These are phyloP conservation scores for Heptranchias perlo DNA, from an alignment of 2,113 vertebrate genomes.

Conservation along the genomic window DNA sequence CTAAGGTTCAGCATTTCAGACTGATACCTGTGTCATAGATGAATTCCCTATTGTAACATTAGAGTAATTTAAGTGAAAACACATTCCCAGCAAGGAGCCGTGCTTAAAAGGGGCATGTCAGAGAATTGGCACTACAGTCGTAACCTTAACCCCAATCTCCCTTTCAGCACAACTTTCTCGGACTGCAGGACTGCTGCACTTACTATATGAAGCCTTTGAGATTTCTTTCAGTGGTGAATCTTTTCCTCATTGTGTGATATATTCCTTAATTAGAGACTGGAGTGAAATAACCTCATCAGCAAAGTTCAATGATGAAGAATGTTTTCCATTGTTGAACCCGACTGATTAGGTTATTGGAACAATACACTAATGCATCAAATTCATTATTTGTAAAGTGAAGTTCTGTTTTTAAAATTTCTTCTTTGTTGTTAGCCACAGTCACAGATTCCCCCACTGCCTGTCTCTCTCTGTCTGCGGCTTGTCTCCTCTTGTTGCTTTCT, in stretches of 20 bases:
- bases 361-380: neutral
- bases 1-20: neutral
- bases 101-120: neutral
- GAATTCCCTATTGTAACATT: neutral
- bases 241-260: neutral
- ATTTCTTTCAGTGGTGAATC: neutral
- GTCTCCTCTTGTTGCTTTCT: neutral
- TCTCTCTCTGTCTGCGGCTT: neutral
- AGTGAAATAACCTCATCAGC: neutral
- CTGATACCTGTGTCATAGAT: neutral
- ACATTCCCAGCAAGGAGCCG: neutral
- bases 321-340: neutral
- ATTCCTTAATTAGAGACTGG: neutral
- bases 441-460: neutral
- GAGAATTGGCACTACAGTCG: neutral
- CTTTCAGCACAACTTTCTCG: neutral
- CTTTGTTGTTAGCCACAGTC: neutral
- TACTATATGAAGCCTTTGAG: neutral
- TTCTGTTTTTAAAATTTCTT: neutral
- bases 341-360: neutral
- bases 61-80: neutral
- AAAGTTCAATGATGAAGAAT: neutral
- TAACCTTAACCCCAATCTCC: neutral
- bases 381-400: neutral
- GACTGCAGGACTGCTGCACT: neutral